phyloP scores from a whole-genome alignment of 2,113 vertebrate species.

The Lycaon pictus region DNA sequence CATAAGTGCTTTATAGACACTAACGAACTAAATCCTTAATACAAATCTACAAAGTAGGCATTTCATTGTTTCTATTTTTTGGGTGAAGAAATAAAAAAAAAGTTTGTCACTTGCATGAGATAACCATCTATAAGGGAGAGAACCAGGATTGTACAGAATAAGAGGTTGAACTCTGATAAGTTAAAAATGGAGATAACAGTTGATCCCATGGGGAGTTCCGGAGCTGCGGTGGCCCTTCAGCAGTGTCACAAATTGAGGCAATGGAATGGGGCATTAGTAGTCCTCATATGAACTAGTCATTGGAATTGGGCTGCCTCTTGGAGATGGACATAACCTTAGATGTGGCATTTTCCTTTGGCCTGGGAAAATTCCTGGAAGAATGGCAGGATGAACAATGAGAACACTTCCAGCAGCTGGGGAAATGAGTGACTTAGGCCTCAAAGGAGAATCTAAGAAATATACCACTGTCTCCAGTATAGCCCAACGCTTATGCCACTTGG shows the following conservation, averaged over 20 bases:
- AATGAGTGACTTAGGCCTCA: not conserved
- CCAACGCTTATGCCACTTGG: not conserved
- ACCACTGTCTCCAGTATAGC: no score
- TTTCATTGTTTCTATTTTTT: not conserved
- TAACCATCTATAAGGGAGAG: not conserved
- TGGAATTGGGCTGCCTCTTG: not conserved
- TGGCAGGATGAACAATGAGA: not conserved
- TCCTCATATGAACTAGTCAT: not conserved
- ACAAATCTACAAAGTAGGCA: not conserved
- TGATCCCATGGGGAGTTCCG: not conserved
- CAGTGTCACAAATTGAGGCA: not conserved
- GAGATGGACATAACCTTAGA: not conserved
- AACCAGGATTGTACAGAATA: not conserved
- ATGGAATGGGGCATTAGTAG: not conserved
- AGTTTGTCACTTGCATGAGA: not conserved
- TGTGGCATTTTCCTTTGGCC: not conserved
- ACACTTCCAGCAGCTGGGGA: not conserved
- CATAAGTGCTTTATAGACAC: not conserved
- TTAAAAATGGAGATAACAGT: not conserved
- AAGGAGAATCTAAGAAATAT: not conserved
- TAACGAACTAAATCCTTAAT: not conserved
- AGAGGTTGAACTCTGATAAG: not conserved
- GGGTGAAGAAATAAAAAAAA: not conserved
- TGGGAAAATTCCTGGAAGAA: not conserved
- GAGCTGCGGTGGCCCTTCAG: not conserved